Base-by-base conservation (phyloP, 2,113 vertebrate genomes). In the Neolamprologus ventralis region DNA sequence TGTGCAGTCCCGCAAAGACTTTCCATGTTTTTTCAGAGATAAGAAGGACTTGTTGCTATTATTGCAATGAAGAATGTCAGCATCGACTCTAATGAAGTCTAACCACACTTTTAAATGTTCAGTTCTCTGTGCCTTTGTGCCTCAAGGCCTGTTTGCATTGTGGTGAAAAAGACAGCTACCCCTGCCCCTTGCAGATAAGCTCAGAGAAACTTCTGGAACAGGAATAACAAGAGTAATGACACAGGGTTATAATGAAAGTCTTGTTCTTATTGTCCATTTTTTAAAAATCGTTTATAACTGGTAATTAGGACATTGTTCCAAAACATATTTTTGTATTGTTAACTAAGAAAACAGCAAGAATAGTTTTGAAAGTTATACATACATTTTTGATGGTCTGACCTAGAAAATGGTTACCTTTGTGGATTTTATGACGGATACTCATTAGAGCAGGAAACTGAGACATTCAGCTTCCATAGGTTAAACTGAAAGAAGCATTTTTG, bases 201-300 rank as follows among this genome's bases (percentile, higher is more conserved):
- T 71, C n/a, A 23, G 63, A 23, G n/a, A 71, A 21, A 71, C 33
- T 42, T 68, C 35, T 40, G 63, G 19, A 37, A 63, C 17, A 63
- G 58, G 4, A 65, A 65, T 65, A 71, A 14, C 7, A 13, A 37
- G 10, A 68, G 19, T 68, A 37, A 33, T 60, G 28, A 60, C 58
- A 60, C 8, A 31, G 6, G 9, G 17, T 65, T 65, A n/a, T 65
- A 65, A 35, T 33, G 16, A 35, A 42, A 40, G 35, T 23, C 35
- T 42, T 42, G 12, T 5, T 71, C 35, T 71, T 16, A 14, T 71
- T 14, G 3, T 40, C 3, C 19, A 3, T 33, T 58, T 63, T 57
- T 28, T 2, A 0, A 0, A 1, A 10, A 12, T 68, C 3, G 14
- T 68, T 13, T 68, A 21, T 40, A 40, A 68, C 63, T 40, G 11